Percentiles rank a stretch among this genome's conserved stretches.
Evolutionary conservation across 2,113 vertebrate genomes (phyloP).

Genomic region (Camarhynchus parvulus): DNA sequence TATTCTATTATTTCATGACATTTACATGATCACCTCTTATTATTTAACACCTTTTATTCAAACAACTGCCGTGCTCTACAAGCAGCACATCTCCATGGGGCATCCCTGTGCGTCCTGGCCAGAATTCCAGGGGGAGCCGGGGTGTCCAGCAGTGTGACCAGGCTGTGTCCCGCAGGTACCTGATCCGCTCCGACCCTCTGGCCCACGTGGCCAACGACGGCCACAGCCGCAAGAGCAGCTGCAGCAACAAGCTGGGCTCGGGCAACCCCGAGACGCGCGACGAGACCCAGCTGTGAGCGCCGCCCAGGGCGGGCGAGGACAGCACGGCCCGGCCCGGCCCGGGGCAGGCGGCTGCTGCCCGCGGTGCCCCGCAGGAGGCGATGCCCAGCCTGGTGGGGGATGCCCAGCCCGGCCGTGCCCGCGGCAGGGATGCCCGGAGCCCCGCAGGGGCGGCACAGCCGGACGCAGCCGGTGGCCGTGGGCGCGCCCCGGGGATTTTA

Average conservation of each 20-base stretch:
- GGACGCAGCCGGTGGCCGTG: neutral
- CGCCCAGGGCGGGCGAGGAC: neutral
- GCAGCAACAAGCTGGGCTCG: constrained; percentile 79
- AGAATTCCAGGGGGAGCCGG: accelerated
- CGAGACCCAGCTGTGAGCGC: constrained; percentile 84
- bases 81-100: accelerated
- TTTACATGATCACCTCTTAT: accelerated
- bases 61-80: accelerated
- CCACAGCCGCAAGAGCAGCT: constrained; percentile 74
- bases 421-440: neutral
- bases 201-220: constrained; percentile 88
- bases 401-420: neutral
- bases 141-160: accelerated
- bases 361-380: neutral
- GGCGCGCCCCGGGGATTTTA: constrained; percentile 16
- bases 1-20: neutral
- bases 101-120: accelerated
- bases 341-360: neutral
- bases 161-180: constrained; percentile 78
- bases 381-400: neutral
- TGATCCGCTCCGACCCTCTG: constrained; percentile 92
- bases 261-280: constrained; percentile 82
- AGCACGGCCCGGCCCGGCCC: neutral
- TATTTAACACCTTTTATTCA: neutral
- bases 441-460: neutral